Evolutionary conservation across 2,888 invertebrate species (phyloP).

Genomic region (Phaonia tiefii): DNA sequence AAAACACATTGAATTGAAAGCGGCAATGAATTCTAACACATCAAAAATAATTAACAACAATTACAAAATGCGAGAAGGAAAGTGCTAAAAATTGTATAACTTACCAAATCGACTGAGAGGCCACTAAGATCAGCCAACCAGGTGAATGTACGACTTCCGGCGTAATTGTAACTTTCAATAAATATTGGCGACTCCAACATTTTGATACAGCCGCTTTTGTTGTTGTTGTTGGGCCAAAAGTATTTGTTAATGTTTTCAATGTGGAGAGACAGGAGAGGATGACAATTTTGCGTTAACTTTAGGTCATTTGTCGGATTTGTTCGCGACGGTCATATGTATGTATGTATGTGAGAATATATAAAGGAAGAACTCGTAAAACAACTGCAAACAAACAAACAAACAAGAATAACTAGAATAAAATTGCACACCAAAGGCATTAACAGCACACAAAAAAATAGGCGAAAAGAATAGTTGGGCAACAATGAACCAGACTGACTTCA

Average conservation of each 20-base stretch:
- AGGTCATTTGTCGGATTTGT: conserved; percentile 10
- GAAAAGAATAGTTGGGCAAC: too few relatives aligned
- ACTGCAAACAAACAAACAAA: not conserved
- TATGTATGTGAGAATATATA: conserved; percentile 1
- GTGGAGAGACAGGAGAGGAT: not conserved
- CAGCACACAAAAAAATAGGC: too few relatives aligned
- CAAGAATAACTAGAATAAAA: not conserved
- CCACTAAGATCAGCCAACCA: conserved; percentile 86
- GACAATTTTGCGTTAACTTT: conserved; percentile 2
- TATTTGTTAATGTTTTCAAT: conserved; percentile 15
- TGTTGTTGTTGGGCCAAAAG: conserved; percentile 12
- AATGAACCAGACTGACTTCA: too few relatives aligned
- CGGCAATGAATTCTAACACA: too few relatives aligned
- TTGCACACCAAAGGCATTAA: too few relatives aligned
- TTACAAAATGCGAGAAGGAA: too few relatives aligned
- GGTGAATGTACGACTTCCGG: conserved; percentile 86
- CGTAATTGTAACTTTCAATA: conserved; percentile 81
- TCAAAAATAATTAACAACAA: too few relatives aligned
- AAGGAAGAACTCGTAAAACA: too few relatives aligned
- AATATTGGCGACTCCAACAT: conserved; percentile 75
- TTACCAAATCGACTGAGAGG: conserved; percentile 90
- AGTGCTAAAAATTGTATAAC: conserved; percentile 77
- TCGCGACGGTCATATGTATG: not conserved
- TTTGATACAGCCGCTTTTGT: conserved; percentile 55
- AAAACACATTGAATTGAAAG: too few relatives aligned